Evolutionary conservation across 2,113 vertebrate species (phyloP), one percentile per base, ranked within the genome.

Genomic region (Herpetotheres cachinnans): DNA sequence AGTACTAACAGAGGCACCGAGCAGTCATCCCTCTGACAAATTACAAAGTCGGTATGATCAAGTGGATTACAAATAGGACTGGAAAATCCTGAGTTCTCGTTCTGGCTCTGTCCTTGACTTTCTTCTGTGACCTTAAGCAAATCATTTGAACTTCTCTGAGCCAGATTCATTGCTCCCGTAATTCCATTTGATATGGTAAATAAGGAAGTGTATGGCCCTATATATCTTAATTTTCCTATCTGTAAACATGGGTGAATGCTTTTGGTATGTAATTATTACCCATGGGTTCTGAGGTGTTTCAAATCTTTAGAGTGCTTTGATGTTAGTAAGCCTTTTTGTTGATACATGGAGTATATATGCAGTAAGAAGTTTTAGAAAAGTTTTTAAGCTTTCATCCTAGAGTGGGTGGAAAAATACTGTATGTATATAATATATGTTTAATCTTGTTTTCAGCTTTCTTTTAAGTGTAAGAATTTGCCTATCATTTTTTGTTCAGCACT

Each of bases 101-200:
- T 79, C 92, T 93, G 93, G 54, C 81, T 97, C 73, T 0, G 0
- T 56, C 77, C 77, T 77, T 58, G 46, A 58, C 66, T 94, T 93
- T 96, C 36, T 96, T 73, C 71, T 81, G 92, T 92, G 95, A 95
- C 92, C 96, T 88, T 73, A 86, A 94, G 63, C 83, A 97, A 96
- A 91, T 95, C 2, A 85, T 72, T 38, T 90, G 58, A 95, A 93
- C 78, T 85, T 72, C 71, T 82, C 67, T 8, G 62, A 85, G 81
- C 32, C 81, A 94, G 87, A 96, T 88, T 73, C 81, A 93, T 88
- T 91, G 86, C 74, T 85, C 29, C 13, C 81, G 49, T 91, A 78
- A 94, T 95, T 96, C 91, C 30, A 70, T 90, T 66, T 91, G 91
- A 94, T 77, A 90, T 11, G 76, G 56, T 30, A 85, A 91, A 95